phyloP scores from a whole-genome alignment of 2,113 vertebrate species.

The Brachypodius melanocephalos region DNA sequence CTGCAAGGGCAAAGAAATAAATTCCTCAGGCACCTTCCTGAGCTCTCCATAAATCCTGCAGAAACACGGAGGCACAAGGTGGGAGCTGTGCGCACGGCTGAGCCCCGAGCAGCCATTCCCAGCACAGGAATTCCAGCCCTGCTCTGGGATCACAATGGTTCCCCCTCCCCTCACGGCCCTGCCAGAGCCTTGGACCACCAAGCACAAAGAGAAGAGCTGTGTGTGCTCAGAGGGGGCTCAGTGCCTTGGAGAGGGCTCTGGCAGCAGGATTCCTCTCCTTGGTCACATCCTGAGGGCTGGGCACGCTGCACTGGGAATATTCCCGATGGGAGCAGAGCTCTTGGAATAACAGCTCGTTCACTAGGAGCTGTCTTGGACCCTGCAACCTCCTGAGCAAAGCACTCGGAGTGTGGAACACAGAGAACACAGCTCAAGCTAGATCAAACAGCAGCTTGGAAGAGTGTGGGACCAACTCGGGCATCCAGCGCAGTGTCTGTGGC shows the following conservation, averaged over 20 bases:
- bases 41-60: neutral
- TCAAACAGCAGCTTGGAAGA: neutral
- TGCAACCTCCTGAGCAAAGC: neutral
- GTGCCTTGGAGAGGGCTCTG: neutral
- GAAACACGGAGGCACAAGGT: accelerated
- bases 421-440: neutral
- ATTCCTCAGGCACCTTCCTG: neutral
- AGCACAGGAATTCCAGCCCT: neutral
- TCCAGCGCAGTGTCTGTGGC: accelerated
- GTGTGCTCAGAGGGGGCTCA: neutral
- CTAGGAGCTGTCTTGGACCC: accelerated
- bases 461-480: neutral
- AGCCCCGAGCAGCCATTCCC: neutral
- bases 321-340: accelerated
- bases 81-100: accelerated
- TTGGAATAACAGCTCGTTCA: accelerated
- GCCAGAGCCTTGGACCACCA: neutral
- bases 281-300: accelerated
- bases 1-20: neutral
- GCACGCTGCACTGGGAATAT: accelerated
- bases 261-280: accelerated
- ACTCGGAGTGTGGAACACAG: accelerated
- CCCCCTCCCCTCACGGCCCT: neutral
- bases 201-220: neutral
- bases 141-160: neutral